These are phyloP conservation scores for Thinocorus orbignyianus DNA, from an alignment of 2,113 vertebrate species.

Conservation along the genomic window DNA sequence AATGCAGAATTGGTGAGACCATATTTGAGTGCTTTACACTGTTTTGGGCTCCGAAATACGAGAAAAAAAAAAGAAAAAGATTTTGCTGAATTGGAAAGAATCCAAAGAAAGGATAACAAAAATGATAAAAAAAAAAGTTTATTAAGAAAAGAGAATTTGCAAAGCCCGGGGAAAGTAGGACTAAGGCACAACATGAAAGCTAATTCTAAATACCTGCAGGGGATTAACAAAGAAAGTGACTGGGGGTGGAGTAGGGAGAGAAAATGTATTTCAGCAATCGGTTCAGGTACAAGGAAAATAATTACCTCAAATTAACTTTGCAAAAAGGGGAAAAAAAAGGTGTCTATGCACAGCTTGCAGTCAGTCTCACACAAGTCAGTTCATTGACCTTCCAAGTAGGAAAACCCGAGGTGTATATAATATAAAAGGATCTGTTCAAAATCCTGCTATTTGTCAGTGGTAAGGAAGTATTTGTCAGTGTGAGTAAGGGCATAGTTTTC, in stretches of 20 bases:
- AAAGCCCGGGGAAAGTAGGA: constrained; percentile 35
- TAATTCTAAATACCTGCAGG: constrained; percentile 63
- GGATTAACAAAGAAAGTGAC: constrained; percentile 38
- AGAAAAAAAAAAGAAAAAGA: background rate
- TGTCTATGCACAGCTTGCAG: background rate
- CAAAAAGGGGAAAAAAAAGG: background rate
- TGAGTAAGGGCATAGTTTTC: background rate
- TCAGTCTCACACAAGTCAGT: background rate
- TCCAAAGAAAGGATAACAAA: constrained; percentile 37
- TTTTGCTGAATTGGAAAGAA: constrained; percentile 41
- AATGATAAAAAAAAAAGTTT: constrained; percentile 3
- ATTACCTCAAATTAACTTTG: constrained; percentile 43
- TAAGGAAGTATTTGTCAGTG: background rate
- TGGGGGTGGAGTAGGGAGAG: background rate
- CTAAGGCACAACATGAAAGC: constrained; percentile 48
- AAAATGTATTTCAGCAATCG: constrained; percentile 39
- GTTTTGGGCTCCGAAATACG: constrained; percentile 1
- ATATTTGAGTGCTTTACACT: background rate
- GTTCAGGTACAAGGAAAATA: constrained; percentile 34
- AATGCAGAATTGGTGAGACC: constrained; percentile 8
- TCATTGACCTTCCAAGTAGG: background rate
- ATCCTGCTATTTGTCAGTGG: background rate
- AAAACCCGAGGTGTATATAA: background rate
- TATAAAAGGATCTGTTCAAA: background rate
- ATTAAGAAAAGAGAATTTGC: constrained; percentile 43